These are phyloP conservation scores for Diacarnus erythraeanus DNA, from an alignment of 37 sponge, comb jelly and placozoan species.

Conservation along the genomic window DNA sequence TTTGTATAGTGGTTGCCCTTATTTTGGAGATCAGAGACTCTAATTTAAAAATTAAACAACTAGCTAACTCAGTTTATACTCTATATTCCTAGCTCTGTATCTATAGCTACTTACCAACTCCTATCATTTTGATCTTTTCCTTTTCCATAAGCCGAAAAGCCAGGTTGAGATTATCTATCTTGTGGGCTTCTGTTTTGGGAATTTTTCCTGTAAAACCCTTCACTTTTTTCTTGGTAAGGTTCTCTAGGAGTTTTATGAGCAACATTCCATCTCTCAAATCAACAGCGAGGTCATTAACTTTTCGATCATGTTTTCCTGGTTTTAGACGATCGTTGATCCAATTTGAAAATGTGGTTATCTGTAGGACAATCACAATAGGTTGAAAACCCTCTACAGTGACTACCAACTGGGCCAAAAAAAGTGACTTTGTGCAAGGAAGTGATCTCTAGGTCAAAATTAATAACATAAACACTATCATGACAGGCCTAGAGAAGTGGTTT, in stretches of 20 bases:
- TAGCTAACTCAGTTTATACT: no score
- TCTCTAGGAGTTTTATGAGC: conserved; percentile 60
- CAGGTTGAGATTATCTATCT: conserved; percentile 62
- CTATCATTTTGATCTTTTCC: conserved; percentile 55
- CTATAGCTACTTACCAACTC: conserved; percentile 55
- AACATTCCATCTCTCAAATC: conserved; percentile 68
- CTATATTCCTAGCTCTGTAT: no score
- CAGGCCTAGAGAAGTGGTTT: no score
- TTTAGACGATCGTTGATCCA: conserved; percentile 67
- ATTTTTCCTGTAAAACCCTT: conserved; percentile 23
- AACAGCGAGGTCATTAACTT: conserved; percentile 20
- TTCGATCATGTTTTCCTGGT: not conserved
- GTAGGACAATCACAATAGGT: no score
- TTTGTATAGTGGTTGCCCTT: no score
- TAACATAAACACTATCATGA: no score
- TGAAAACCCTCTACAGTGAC: no score
- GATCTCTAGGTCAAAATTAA: no score
- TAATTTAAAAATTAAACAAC: no score
- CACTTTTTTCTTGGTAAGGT: conserved; percentile 50
- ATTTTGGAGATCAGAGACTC: no score
- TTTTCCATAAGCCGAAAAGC: conserved; percentile 48
- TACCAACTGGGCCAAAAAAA: no score
- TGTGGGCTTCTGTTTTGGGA: conserved; percentile 65
- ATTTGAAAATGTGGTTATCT: conserved; percentile 67
- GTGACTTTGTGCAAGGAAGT: no score